These are phyloP conservation scores for Heterodera carotae DNA, from an alignment of 1,140 invertebrate genomes.

Conservation along the genomic window DNA sequence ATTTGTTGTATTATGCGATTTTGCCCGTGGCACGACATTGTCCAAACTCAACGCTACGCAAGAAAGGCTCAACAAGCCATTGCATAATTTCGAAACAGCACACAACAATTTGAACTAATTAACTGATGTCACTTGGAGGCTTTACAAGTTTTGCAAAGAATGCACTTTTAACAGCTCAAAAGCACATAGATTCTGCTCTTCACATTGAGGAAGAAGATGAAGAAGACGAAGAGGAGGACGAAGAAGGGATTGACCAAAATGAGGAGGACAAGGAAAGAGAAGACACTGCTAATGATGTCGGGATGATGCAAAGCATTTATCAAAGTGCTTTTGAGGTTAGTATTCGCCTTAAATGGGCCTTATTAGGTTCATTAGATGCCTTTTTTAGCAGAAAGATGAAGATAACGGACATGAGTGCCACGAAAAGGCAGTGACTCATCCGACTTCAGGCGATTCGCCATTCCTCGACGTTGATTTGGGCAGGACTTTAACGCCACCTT, in stretches of 20 bases:
- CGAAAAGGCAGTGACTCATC: not conserved
- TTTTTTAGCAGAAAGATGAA: not conserved
- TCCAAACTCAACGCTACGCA: no score
- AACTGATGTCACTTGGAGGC: slow-evolving; percentile 53
- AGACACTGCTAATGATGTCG: slow-evolving; percentile 7
- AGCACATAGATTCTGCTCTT: slow-evolving; percentile 50
- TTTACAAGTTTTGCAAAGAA: slow-evolving; percentile 57
- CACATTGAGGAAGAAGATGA: slow-evolving; percentile 55
- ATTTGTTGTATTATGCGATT: no score
- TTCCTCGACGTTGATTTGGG: slow-evolving; percentile 35
- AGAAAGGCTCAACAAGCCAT: no score
- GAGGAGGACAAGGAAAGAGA: slow-evolving; percentile 15
- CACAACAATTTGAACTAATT: not conserved
- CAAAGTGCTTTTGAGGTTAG: slow-evolving; percentile 7
- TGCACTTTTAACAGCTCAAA: slow-evolving; percentile 54
- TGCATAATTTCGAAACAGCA: not conserved
- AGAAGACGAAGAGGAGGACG: slow-evolving; percentile 44
- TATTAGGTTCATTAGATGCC: not conserved
- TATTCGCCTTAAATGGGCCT: no score
- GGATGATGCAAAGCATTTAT: slow-evolving; percentile 21
- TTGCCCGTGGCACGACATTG: no score
- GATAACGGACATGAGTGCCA: not conserved
- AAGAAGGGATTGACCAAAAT: slow-evolving; percentile 18
- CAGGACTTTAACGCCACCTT: not conserved
- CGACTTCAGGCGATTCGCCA: not conserved